Percentiles rank a stretch among this genome's conserved stretches.
These are phyloP conservation scores for Biston betularia DNA, from an alignment of 2,888 invertebrate species.

Conservation along the genomic window DNA sequence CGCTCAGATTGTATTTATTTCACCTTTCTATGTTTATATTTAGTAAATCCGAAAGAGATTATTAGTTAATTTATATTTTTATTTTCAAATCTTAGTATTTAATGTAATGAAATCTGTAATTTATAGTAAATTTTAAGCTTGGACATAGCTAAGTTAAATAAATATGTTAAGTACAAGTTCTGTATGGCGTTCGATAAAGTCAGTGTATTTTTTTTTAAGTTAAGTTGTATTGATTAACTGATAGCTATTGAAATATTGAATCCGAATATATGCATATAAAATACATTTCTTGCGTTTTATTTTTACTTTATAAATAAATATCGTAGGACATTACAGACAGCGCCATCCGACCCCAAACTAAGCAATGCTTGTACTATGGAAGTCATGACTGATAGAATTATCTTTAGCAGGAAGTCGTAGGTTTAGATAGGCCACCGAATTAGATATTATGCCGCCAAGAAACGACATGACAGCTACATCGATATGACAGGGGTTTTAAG, in stretches of 20 bases:
- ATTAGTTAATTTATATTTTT: slow-evolving; percentile 71
- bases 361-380: no score
- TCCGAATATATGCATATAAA: slow-evolving; percentile 85
- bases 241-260: slow-evolving; percentile 85
- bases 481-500: no score
- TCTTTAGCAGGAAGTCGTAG: no score
- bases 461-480: no score
- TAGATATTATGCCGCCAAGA: no score
- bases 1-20: background rate
- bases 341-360: no score
- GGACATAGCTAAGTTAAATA: slow-evolving; percentile 79
- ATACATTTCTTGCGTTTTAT: slow-evolving; percentile 69
- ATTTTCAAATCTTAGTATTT: slow-evolving; percentile 64
- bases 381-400: no score
- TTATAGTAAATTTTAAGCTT: slow-evolving; percentile 82
- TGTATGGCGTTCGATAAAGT: slow-evolving; percentile 73
- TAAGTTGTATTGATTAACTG: slow-evolving; percentile 81
- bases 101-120: slow-evolving; percentile 82
- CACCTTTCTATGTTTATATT: slow-evolving; percentile 17
- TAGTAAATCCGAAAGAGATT: slow-evolving; percentile 65
- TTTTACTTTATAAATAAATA: slow-evolving; percentile 24
- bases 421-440: no score
- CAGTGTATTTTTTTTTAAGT: slow-evolving; percentile 81
- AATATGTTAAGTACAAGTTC: slow-evolving; percentile 62
- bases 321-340: no score